Conservation (phyloP, 1,140 invertebrate genomes). For the Palaemon carinicauda region DNA sequence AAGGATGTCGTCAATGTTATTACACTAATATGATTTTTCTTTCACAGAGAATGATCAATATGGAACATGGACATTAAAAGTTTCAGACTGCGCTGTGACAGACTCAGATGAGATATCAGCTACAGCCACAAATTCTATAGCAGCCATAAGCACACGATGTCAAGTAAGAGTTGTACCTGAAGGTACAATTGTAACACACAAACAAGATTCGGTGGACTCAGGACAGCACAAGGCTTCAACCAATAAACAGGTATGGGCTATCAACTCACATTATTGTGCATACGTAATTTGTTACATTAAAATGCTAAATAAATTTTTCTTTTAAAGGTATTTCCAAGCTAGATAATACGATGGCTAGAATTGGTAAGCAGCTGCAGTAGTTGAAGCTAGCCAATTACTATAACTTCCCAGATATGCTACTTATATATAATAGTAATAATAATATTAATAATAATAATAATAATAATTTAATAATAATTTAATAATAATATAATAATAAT, state of each 20-base stretch:
- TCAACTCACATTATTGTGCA: not conserved
- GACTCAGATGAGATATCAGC: slow-evolving; percentile 35
- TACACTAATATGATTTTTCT: not conserved
- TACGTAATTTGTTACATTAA: too few species aligned
- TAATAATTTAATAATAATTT: too few species aligned
- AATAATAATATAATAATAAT: too few species aligned
- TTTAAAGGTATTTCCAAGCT: too few species aligned
- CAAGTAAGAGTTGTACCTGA: slow-evolving; percentile 33
- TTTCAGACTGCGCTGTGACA: not conserved
- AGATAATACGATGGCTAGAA: too few species aligned
- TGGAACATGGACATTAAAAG: slow-evolving; percentile 52
- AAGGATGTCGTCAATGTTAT: not conserved
- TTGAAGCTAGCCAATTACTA: too few species aligned
- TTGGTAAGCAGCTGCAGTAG: too few species aligned
- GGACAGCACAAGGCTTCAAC: not conserved
- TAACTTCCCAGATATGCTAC: too few species aligned
- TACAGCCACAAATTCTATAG: slow-evolving; percentile 31
- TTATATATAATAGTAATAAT: too few species aligned
- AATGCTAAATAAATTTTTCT: too few species aligned
- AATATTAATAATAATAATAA: too few species aligned
- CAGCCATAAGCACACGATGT: slow-evolving; percentile 15
- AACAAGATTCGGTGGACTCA: not conserved
- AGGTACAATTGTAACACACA: slow-evolving; percentile 6
- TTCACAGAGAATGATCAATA: slow-evolving; percentile 52
- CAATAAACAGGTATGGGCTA: not conserved